Base-by-base conservation (phyloP, 1,140 invertebrate species). In the Apis laboriosa region DNA sequence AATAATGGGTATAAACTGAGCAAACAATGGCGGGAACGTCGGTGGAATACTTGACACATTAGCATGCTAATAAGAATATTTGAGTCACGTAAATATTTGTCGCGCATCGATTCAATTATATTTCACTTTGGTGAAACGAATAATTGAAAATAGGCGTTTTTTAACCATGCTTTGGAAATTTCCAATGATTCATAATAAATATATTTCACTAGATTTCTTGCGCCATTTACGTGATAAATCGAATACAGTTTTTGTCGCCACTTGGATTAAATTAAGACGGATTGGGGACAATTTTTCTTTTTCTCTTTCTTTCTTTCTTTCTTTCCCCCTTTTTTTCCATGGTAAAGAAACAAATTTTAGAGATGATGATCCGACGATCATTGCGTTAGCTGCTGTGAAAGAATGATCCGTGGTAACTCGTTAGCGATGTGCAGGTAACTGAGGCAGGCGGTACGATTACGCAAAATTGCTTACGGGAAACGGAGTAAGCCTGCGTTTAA, bases 381-480 rank as follows among this genome's bases (percentile, higher is more conserved):
- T 21, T 11, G 43, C n/a, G 51, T 56, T 43, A 72, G 43, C 19
- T n/a, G 24, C 43, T 53, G 77, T 24, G 75, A 71, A 76, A 71
- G 21, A 43, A 58, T 63, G 58, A 70, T 83, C 56, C 60, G 68
- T 60, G 77, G 82, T 49, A 80, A 77, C 64, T 87, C 83, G 78
- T 88, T 87, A 88, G 71, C 61, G 79, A 75, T 66, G 78, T 70
- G 76, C 78, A n/a, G 61, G 74, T 77, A 79, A 51, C 56, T 76
- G 53, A 73, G 61, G 34, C 60, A 73, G 76, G 73, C 61, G 63
- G 49, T 43, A 73, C 76, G 77, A 88, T 92, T 92, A 90, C 92
- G 91, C 91, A 92, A 92, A 88, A 91, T 92, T 86, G 84, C 85
- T 88, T 83, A 89, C 88, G 91, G 86, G 90, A 92, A 92, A 87